Evolutionary conservation across 2,888 invertebrate genomes (phyloP), one percentile per base, ranked within the genome.

Genomic region (Thalpophila matura): DNA sequence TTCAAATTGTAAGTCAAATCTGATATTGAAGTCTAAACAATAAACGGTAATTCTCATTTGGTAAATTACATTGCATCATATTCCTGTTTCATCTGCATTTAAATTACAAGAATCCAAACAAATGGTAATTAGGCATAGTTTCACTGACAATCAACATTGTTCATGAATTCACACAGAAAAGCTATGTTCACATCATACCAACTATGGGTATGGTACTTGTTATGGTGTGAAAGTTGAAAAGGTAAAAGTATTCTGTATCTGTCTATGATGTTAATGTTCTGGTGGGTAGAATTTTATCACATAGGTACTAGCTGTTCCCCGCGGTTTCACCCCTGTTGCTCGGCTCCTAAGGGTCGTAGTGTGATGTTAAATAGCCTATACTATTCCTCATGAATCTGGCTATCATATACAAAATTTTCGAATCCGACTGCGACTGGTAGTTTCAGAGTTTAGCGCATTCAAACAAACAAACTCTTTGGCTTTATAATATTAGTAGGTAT

Each of bases 131-230:
- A 64, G 26, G 26, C 26, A 57, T 31, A 66, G 69, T 80, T 82
- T 82, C 83, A 64, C 78, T 74, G 54, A 62, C 57, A 59, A 42
- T 14, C 26, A 24, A 57, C 69, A 84, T 86, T 86, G 85, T 86
- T 77, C 56, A 31, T 20, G 40, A 65, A 63, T 85, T 86, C 85
- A 71, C 86, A 80, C 56, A 70, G 22, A 70, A 54, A 66, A 62
- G 55, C 47, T 65, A 68, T 78, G 60, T 79, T 76, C 55, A 69
- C 72, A 65, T 66, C 64, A 74, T 66, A 74, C 40, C 16, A 31
- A 7, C 33, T 14, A 42, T 65, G 18, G 33, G 14, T n/a, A 16
- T 40, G 18, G 54, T 65, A 55, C 18, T 47, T 24, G 33, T 40
- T 61, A 66, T 74, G 50, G 67, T 60, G 61, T 65, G 66, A 71